Base-by-base conservation (phyloP, 2,797 vertebrate genomes). In the Sphenopsis melanotis region DNA sequence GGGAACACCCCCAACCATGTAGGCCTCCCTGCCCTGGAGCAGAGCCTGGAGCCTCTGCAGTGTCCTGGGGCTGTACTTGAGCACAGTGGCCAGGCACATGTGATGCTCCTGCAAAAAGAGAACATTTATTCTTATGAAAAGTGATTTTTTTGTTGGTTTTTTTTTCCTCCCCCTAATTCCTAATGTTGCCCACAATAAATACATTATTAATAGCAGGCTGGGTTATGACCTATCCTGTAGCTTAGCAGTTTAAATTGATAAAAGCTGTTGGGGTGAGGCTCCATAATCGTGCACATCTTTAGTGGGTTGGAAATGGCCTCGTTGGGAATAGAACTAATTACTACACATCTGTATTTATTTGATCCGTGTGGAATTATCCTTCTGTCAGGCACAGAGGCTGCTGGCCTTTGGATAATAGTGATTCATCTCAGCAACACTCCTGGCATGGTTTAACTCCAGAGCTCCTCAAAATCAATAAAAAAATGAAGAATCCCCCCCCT, bases 281-380 rank as follows among this genome's bases (percentile, higher is more conserved):
- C 97, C 97, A 98, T 98, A 98, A 99, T 99, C 98, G 97, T 98
- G 99, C 98, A 99, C 98, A 98, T 99, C 98, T 99, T 99, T 99
- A 99, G 98, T 98, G 98, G 98, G 98, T 94, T 98, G 98, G 98
- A 98, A 99, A 99, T 98, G 98, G 99, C 98, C 98, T 99, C 99
- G 82, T 98, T 99, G 99, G 99, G 99, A 99, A 99, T 99, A 98
- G 98, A 99, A 99, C 99, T 99, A 99, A 99, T 99, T 99, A 99
- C 99, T 98, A 98, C 99, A 99, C 99, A 99, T 99, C 99, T 99
- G 99, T 99, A 99, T 99, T 99, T 99, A 99, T 99, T 99, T 99
- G 99, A 99, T 99, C 99, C 99, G 98, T 95, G 97, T 96, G 98
- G 99, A 99, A 99, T 99, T 99, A 98, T 99, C 99, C 99, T 99